Conservation (phyloP, 2,888 invertebrate genomes). For the Melinaea menophilus region DNA sequence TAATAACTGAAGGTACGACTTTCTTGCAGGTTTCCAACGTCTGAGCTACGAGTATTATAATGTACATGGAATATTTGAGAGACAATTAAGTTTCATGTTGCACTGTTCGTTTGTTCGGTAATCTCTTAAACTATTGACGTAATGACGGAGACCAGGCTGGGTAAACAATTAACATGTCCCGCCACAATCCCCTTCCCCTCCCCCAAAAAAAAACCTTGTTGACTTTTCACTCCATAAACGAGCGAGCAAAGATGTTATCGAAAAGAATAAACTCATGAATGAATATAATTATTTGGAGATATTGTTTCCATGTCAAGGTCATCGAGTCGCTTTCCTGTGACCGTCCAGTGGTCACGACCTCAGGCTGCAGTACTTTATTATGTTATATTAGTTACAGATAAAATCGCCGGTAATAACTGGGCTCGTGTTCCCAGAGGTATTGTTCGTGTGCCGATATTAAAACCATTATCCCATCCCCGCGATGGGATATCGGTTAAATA, state of each 20-base stretch:
- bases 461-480: conserved; percentile 26
- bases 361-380: conserved; percentile 26
- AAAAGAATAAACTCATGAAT: no score
- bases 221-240: no score
- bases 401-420: conserved; percentile 30
- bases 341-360: conserved; percentile 15
- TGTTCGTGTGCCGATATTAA: conserved; percentile 28
- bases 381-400: conserved; percentile 33
- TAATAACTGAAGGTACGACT: conserved; percentile 5
- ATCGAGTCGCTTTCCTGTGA: conserved; percentile 10
- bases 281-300: not conserved
- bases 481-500: conserved; percentile 24
- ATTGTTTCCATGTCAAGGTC: conserved; percentile 13
- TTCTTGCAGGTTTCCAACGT: conserved; percentile 5
- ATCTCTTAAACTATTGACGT: no score
- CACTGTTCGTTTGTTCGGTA: no score
- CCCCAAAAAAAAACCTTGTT: no score
- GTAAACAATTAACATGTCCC: no score
- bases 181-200: no score
- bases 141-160: no score
- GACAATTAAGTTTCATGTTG: no score
- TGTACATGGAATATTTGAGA: no score
- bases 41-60: no score
- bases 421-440: conserved; percentile 18
- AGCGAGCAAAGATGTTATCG: no score